Conservation (phyloP, 2,797 vertebrate genomes). For the Lagocephalus sceleratus region DNA sequence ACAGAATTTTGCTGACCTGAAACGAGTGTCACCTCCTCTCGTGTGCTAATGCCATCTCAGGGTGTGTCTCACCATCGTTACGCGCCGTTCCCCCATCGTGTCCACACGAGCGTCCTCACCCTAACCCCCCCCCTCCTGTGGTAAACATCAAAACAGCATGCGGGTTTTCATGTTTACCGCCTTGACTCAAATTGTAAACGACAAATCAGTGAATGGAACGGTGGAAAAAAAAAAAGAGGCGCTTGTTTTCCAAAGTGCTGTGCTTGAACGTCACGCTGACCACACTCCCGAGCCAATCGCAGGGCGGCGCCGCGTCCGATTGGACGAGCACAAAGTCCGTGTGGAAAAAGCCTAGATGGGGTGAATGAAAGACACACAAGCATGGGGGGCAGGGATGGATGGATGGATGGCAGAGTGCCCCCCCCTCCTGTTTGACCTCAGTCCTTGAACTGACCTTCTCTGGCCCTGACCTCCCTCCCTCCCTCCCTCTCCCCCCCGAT, state of each 20-base stretch:
- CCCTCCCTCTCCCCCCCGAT: slow-evolving; percentile 56
- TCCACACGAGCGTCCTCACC: slow-evolving; percentile 16
- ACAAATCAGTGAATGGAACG: neutral
- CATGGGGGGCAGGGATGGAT: slow-evolving; percentile 32
- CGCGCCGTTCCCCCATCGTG: no score
- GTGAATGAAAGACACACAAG: slow-evolving; percentile 62
- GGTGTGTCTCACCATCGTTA: slow-evolving; percentile 16
- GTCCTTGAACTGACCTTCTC: slow-evolving; percentile 57
- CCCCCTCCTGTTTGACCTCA: slow-evolving; percentile 44
- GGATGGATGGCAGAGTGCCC: slow-evolving; percentile 24
- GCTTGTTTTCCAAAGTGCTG: slow-evolving; percentile 71
- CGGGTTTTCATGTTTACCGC: slow-evolving; percentile 69
- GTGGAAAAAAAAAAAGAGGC: slow-evolving; percentile 58
- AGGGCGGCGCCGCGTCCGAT: slow-evolving; percentile 60
- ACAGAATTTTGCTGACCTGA: no score
- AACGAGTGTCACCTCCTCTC: slow-evolving; percentile 23
- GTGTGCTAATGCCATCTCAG: slow-evolving; percentile 13
- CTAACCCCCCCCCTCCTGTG: slow-evolving; percentile 32
- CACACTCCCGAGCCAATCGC: slow-evolving; percentile 49
- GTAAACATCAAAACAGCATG: slow-evolving; percentile 74
- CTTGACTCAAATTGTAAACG: no score
- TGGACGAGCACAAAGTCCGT: slow-evolving; percentile 67
- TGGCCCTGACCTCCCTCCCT: slow-evolving; percentile 43
- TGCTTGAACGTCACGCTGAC: slow-evolving; percentile 54
- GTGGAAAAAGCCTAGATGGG: slow-evolving; percentile 63